These are phyloP conservation scores for Clupea harengus DNA, from an alignment of 2,113 vertebrate genomes.

Conservation along the genomic window DNA sequence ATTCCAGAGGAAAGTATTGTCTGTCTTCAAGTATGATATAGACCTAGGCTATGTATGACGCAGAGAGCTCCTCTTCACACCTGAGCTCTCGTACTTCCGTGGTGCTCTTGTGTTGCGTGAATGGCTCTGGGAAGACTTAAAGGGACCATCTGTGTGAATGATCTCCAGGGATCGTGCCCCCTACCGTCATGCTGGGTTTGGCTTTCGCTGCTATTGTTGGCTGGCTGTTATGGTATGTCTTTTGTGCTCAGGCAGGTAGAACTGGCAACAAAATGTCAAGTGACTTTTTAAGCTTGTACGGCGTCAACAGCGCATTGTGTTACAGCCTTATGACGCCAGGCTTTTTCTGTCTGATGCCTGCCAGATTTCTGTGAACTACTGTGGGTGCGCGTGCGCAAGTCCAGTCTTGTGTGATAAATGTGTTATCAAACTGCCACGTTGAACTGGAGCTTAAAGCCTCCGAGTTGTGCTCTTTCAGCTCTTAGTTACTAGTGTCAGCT, in stretches of 20 bases:
- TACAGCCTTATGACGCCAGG: neutral
- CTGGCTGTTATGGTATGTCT: neutral
- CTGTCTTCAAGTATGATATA: neutral
- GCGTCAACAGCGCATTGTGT: neutral
- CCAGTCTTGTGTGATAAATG: constrained; percentile 14
- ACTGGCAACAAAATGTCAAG: constrained; percentile 8
- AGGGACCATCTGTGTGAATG: neutral
- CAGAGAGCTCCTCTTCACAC: neutral
- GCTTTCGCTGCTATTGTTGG: neutral
- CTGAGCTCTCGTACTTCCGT: neutral
- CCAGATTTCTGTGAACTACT: neutral
- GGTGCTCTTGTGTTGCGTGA: neutral
- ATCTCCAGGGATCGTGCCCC: neutral
- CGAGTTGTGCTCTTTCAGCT: neutral
- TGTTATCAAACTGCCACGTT: constrained; percentile 21
- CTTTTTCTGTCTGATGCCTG: constrained; percentile 1
- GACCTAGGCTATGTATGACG: neutral
- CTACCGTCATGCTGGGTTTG: neutral
- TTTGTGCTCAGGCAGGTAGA: neutral
- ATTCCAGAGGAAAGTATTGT: neutral
- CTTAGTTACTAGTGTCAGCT: neutral
- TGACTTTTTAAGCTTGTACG: neutral
- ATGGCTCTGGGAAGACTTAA: neutral
- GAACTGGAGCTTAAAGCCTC: constrained; percentile 1
- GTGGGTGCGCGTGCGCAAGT: neutral